phyloP scores from a whole-genome alignment of 2,888 invertebrate species.

The Bruchidius siliquastri region DNA sequence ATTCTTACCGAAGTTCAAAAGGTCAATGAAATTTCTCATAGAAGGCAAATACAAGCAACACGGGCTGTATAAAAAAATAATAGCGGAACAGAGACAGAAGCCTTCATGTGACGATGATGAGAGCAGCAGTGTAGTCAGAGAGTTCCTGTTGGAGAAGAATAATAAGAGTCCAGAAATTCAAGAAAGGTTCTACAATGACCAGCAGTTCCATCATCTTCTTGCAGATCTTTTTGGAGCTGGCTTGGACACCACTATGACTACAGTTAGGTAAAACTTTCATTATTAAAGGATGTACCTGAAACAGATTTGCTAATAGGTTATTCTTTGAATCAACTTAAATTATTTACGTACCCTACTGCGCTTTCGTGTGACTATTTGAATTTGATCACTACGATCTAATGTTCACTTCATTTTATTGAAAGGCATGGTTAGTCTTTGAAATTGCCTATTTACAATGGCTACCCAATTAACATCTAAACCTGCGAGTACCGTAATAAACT shows the following conservation, averaged over 20 bases:
- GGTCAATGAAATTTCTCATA: conserved; percentile 60
- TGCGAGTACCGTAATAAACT: too few relatives aligned
- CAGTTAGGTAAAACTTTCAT: conserved; percentile 53
- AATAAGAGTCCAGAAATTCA: conserved; percentile 43
- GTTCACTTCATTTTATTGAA: too few relatives aligned
- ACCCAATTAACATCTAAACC: too few relatives aligned
- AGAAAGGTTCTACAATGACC: conserved; percentile 55
- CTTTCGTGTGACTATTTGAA: too few relatives aligned
- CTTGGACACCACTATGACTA: conserved; percentile 76
- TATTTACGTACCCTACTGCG: too few relatives aligned
- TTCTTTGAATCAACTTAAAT: too few relatives aligned
- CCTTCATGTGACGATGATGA: conserved; percentile 14
- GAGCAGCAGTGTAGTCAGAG: conserved; percentile 53
- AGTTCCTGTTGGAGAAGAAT: conserved; percentile 59
- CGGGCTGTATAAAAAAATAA: conserved; percentile 63
- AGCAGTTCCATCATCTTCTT: conserved; percentile 69
- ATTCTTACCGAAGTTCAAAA: conserved; percentile 58
- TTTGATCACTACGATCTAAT: too few relatives aligned
- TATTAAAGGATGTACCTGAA: background rate
- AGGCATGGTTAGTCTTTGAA: too few relatives aligned
- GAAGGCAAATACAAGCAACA: conserved; percentile 72
- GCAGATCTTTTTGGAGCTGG: conserved; percentile 85
- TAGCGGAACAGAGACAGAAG: conserved; percentile 48
- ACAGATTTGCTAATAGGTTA: too few relatives aligned
- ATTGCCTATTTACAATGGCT: too few relatives aligned